phyloP scores from a whole-genome alignment of 2,888 invertebrate species.

The Steinernema scapterisci region DNA sequence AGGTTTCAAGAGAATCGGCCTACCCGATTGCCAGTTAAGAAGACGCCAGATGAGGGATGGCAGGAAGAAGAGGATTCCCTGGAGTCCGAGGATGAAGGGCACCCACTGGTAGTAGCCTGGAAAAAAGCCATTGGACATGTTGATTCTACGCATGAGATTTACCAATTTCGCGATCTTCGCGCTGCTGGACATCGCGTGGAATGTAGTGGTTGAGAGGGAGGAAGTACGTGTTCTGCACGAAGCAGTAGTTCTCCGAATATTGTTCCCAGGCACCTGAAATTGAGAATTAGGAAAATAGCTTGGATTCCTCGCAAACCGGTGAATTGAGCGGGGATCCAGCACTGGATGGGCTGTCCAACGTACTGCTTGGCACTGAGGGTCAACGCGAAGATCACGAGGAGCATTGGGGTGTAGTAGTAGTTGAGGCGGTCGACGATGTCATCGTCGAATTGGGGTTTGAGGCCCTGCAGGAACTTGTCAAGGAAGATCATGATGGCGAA shows the following conservation, averaged over 20 bases:
- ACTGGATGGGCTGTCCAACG: slow-evolving; percentile 67
- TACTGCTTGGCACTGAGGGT: slow-evolving; percentile 67
- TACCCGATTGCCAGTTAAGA: slow-evolving; percentile 69
- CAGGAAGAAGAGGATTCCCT: slow-evolving; percentile 71
- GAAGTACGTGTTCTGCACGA: slow-evolving; percentile 67
- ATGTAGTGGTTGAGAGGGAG: slow-evolving; percentile 64
- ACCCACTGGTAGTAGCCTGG: slow-evolving; percentile 69
- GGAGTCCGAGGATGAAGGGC: slow-evolving; percentile 69
- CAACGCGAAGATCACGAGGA: slow-evolving; percentile 65
- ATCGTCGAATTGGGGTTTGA: slow-evolving; percentile 67
- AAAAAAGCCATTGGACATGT: not conserved
- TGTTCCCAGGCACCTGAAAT: slow-evolving; percentile 66
- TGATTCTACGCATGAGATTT: not conserved
- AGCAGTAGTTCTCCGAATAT: slow-evolving; percentile 67
- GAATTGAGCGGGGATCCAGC: slow-evolving; percentile 68
- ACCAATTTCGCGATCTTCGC: slow-evolving; percentile 61
- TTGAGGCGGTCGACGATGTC: slow-evolving; percentile 66
- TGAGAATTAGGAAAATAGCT: not conserved
- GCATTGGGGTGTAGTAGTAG: slow-evolving; percentile 65
- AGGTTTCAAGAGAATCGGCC: too few relatives aligned
- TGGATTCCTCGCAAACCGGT: slow-evolving; percentile 41
- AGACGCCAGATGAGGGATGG: slow-evolving; percentile 71
- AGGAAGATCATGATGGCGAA: slow-evolving; percentile 62
- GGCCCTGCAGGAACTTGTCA: slow-evolving; percentile 65
- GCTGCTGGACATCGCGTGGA: slow-evolving; percentile 56